Evolutionary conservation across 2,797 vertebrate genomes (phyloP).

Genomic region (Poecilia velifera): DNA sequence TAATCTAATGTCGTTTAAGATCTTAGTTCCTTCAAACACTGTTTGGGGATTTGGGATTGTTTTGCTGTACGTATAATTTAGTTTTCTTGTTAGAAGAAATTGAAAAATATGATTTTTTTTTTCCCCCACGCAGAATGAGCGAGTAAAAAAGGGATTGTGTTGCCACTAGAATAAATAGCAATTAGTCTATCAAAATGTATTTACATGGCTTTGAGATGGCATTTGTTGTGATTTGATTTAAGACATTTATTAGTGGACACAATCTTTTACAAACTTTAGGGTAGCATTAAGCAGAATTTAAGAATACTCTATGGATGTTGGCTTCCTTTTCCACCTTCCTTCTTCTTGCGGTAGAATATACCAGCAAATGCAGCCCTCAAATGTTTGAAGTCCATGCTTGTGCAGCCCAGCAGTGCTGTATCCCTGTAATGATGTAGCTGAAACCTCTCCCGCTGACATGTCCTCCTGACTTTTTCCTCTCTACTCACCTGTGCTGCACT

Average conservation of each 20-base stretch:
- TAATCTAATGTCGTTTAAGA: background rate
- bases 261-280: background rate
- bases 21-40: background rate
- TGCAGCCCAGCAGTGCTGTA: constrained; percentile 18
- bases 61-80: background rate
- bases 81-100: background rate
- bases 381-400: background rate
- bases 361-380: background rate
- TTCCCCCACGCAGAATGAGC: background rate
- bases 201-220: background rate
- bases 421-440: constrained; percentile 29
- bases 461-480: constrained; percentile 19
- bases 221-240: background rate
- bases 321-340: background rate
- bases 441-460: constrained; percentile 16
- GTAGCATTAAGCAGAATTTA: background rate
- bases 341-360: background rate
- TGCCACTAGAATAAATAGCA: background rate
- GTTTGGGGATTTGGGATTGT: background rate
- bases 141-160: background rate
- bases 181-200: background rate
- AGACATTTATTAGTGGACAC: background rate
- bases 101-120: background rate
- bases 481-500: constrained; percentile 16
- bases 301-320: background rate